phyloP scores from a whole-genome alignment of 2,113 vertebrate genomes.

The Argyrosomus japonicus region DNA sequence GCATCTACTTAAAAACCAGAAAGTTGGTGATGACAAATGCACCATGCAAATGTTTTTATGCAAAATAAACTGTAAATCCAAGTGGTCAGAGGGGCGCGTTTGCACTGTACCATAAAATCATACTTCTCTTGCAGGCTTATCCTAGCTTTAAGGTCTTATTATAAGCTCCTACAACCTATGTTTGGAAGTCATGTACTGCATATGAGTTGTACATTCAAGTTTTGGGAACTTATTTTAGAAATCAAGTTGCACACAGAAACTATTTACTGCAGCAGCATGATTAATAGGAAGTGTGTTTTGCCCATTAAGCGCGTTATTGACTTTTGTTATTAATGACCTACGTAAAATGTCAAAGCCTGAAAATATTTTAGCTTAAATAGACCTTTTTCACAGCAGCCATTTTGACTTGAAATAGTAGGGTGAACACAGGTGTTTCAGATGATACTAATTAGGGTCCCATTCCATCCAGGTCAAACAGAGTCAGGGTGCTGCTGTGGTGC shows the following conservation, averaged over 20 bases:
- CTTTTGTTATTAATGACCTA: neutral
- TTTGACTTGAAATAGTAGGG: too few relatives aligned
- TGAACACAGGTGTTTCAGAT: too few relatives aligned
- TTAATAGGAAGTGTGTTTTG: conserved; percentile 7
- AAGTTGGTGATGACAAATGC: neutral
- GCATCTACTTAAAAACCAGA: neutral
- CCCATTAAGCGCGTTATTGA: neutral
- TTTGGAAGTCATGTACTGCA: conserved; percentile 9
- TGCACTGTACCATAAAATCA: conserved; percentile 37
- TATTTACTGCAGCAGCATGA: conserved; percentile 5
- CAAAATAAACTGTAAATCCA: conserved; percentile 44
- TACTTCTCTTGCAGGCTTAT: neutral
- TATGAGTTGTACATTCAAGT: neutral
- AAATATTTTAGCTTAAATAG: neutral
- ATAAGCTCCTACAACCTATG: neutral
- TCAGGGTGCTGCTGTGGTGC: too few relatives aligned
- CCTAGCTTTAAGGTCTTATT: conserved; percentile 15
- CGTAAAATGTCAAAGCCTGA: neutral
- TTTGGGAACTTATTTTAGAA: neutral
- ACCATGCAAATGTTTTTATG: conserved; percentile 47
- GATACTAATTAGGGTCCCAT: too few relatives aligned
- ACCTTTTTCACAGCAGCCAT: too few relatives aligned
- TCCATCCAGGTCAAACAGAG: too few relatives aligned
- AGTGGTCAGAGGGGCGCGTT: conserved; percentile 22
- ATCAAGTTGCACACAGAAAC: conserved; percentile 3